phyloP scores from a whole-genome alignment of 2,113 vertebrate species.

The Periophthalmodon schlosseri region DNA sequence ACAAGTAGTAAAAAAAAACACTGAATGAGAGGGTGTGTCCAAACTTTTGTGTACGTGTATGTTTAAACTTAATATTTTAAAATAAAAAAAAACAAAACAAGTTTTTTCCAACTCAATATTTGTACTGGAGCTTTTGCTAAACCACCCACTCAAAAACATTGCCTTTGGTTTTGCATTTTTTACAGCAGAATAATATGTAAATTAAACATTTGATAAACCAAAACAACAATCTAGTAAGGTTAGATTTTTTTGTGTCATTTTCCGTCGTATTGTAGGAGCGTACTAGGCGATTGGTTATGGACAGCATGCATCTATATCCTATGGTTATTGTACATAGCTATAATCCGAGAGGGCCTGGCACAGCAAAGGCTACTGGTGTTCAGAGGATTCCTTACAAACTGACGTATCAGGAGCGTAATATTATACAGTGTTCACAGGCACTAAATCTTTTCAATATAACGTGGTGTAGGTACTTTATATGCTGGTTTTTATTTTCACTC shows the following conservation, averaged over 20 bases:
- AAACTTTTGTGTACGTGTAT: too few relatives aligned
- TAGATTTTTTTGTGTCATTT: slow-evolving; percentile 66
- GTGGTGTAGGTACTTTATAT: slow-evolving; percentile 81
- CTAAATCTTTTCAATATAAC: slow-evolving; percentile 89
- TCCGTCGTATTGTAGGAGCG: slow-evolving; percentile 86
- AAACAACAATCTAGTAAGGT: slow-evolving; percentile 74
- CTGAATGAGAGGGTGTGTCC: too few relatives aligned
- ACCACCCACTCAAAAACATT: background rate
- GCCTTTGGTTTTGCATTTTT: background rate
- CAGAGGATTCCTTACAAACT: slow-evolving; percentile 78
- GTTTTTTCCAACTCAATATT: too few relatives aligned
- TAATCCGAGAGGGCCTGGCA: slow-evolving; percentile 93
- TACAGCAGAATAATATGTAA: slow-evolving; percentile 5
- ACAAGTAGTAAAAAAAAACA: too few relatives aligned
- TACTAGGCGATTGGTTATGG: slow-evolving; percentile 88
- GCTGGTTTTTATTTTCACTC: slow-evolving; percentile 89
- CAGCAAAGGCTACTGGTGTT: slow-evolving; percentile 98
- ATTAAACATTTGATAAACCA: slow-evolving; percentile 64
- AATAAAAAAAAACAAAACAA: too few relatives aligned
- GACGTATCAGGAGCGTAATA: slow-evolving; percentile 89
- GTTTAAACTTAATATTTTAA: too few relatives aligned
- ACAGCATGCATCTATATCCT: slow-evolving; percentile 95
- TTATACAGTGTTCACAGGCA: slow-evolving; percentile 99
- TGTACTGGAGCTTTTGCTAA: background rate
- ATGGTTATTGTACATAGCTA: slow-evolving; percentile 96